Percentiles rank a stretch among this genome's conserved stretches.
These are phyloP conservation scores for Acanthochromis polyacanthus DNA, from an alignment of 2,113 vertebrate species.

Conservation along the genomic window DNA sequence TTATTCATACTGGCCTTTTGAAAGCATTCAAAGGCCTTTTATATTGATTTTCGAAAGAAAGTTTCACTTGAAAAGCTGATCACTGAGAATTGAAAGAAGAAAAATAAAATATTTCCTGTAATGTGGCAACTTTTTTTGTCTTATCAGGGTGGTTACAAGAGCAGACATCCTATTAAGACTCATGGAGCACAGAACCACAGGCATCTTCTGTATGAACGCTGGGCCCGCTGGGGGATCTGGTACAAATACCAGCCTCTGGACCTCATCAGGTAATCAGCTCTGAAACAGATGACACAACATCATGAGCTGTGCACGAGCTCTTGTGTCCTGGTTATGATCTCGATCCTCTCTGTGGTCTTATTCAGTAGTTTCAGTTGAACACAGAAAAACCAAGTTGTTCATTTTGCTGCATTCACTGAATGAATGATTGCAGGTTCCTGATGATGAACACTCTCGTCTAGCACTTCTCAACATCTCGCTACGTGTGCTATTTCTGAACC, in stretches of 20 bases:
- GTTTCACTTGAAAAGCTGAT: background rate
- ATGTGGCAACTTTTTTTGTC: background rate
- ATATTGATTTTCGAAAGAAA: background rate
- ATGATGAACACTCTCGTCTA: background rate
- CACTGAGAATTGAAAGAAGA: no score
- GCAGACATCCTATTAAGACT: constrained; percentile 95
- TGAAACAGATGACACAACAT: constrained; percentile 1
- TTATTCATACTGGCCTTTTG: background rate
- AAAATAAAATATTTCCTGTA: no score
- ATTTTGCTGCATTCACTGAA: background rate
- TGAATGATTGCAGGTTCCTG: background rate
- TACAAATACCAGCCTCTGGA: constrained; percentile 99
- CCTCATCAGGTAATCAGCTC: constrained; percentile 92
- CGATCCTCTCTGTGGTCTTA: constrained; percentile 11
- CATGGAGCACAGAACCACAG: constrained; percentile 97
- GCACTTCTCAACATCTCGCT: background rate
- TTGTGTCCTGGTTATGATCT: constrained; percentile 13
- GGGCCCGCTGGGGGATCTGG: constrained; percentile 99
- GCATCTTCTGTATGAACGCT: constrained; percentile 96
- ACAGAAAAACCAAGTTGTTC: background rate
- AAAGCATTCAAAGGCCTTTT: background rate
- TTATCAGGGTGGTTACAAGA: constrained; percentile 94
- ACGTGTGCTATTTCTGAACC: constrained; percentile 22
- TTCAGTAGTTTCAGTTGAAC: constrained; percentile 6
- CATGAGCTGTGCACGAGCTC: background rate